Base-by-base conservation (phyloP, 2,797 vertebrate genomes). In the Tangara arthus region DNA sequence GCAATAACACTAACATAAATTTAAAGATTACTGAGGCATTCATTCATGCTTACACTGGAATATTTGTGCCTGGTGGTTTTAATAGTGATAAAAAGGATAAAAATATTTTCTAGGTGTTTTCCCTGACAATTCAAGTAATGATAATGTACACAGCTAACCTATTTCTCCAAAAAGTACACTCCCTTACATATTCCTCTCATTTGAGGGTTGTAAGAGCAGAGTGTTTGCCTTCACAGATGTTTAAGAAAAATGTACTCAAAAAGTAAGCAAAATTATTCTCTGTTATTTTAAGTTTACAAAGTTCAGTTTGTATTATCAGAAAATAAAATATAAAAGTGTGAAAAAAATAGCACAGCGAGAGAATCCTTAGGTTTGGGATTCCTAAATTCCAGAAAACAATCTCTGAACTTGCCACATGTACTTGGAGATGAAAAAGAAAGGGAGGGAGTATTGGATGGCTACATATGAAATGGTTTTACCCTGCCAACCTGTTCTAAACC, bases 401-500 rank as follows among this genome's bases (percentile, higher is more conserved):
- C 35, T 71, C 42, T 79, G 34, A 42, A 71, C 8, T 87, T 92
- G 63, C 19, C 42, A 83, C 24, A 37, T 71, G 39, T 41, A 44
- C n/a, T 83, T 61, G 18, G 65, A 93, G 41, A 79, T 79, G 37
- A 89, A 88, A 87, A 87, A 66, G 56, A 77, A 87, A 72, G 34
- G 28, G 41, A 71, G 24, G 11, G 47, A 70, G 3, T 68, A 47
- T 60, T 84, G 59, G 34, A 63, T 50, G 34, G 55, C 39, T 81
- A 56, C 41, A 34, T 81, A 60, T 49, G 56, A 86, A 83, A 79
- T 53, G 24, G 15, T 82, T 96, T 95, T 94, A 84, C 22, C 76
- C 37, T 66, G 80, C 55, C 63, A 91, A 94, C 66, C 61, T 94
- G 59, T 83, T 66, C 59, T 72, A 79, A 97, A 88, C 52, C 41